phyloP scores from a whole-genome alignment of 2,797 vertebrate species.

The Rhynchotus rufescens region DNA sequence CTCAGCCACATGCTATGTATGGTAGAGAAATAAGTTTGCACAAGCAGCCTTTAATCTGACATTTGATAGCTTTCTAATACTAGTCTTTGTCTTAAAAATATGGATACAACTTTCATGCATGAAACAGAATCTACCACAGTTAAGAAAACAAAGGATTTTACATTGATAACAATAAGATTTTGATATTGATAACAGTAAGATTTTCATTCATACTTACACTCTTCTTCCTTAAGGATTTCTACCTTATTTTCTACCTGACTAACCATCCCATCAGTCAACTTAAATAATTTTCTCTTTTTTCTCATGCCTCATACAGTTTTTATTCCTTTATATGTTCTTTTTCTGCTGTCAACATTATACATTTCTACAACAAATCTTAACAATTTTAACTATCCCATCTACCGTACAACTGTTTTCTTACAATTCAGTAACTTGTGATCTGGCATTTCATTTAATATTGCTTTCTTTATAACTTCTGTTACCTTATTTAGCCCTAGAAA shows the following conservation, averaged over 20 bases:
- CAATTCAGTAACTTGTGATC: background rate
- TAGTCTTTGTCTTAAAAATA: background rate
- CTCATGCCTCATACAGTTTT: background rate
- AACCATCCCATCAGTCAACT: background rate
- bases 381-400: background rate
- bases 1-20: background rate
- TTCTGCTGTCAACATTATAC: background rate
- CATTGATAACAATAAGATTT: background rate
- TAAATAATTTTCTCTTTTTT: background rate
- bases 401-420: background rate
- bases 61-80: background rate
- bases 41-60: background rate
- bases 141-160: background rate
- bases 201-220: constrained; percentile 14
- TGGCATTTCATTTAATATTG: background rate
- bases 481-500: constrained; percentile 54
- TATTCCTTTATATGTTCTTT: background rate
- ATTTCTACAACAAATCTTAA: background rate
- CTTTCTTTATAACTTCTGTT: constrained; percentile 26
- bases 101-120: background rate
- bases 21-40: background rate
- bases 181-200: background rate
- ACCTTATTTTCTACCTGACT: background rate
- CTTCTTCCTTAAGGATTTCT: background rate
- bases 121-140: background rate